These are phyloP conservation scores for Megalurothrips usitatus DNA, from an alignment of 2,888 invertebrate species.

Conservation along the genomic window DNA sequence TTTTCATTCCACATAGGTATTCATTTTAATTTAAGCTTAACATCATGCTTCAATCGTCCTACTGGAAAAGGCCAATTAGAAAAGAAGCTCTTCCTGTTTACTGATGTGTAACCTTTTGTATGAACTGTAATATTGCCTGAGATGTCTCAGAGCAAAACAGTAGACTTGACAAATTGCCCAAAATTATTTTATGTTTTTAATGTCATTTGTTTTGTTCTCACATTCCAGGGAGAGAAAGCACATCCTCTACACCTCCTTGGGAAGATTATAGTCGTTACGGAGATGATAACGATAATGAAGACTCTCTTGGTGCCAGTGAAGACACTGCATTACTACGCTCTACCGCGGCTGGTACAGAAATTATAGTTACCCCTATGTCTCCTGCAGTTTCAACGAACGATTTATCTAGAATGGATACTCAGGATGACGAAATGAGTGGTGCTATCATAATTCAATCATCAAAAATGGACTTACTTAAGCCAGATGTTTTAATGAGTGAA, in stretches of 20 bases:
- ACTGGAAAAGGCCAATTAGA: too few species aligned
- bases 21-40: too few species aligned
- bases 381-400: slow-evolving; percentile 8
- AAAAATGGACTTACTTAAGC: slow-evolving; percentile 35
- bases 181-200: neutral
- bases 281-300: slow-evolving; percentile 47
- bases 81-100: too few species aligned
- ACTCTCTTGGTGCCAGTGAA: slow-evolving; percentile 48
- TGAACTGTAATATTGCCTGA: too few species aligned
- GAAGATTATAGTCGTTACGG: slow-evolving; percentile 43
- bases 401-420: slow-evolving; percentile 28
- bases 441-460: slow-evolving; percentile 18
- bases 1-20: too few species aligned
- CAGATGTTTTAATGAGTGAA: slow-evolving; percentile 33
- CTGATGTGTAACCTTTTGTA: too few species aligned
- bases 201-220: neutral
- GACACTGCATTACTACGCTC: slow-evolving; percentile 53
- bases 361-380: slow-evolving; percentile 44
- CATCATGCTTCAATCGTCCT: too few species aligned
- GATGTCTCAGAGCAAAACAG: too few species aligned
- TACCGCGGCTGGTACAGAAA: slow-evolving; percentile 50
- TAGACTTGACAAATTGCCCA: too few species aligned
- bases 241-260: neutral
- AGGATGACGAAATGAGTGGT: slow-evolving; percentile 29
- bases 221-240: neutral